These are phyloP conservation scores for Oreochromis spilurus DNA, from an alignment of 2,113 vertebrate genomes.

Conservation along the genomic window DNA sequence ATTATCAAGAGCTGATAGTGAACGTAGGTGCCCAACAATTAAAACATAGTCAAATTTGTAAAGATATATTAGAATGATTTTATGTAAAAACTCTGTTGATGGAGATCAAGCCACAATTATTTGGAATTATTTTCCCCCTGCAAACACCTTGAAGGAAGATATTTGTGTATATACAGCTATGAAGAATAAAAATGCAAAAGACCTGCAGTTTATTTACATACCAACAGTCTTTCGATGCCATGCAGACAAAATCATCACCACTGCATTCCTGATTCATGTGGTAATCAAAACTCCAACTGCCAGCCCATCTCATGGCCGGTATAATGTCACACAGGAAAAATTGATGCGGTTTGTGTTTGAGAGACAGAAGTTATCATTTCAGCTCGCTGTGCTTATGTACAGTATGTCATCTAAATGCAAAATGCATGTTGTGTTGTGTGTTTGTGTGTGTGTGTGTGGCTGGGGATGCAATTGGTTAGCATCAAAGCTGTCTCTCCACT, in stretches of 20 bases:
- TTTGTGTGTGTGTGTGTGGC: background rate
- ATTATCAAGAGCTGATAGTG: background rate
- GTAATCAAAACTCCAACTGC: constrained; percentile 39
- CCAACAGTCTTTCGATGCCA: background rate
- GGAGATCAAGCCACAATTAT: background rate
- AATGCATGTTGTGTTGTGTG: background rate
- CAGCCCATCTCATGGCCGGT: background rate
- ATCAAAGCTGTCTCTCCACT: constrained; percentile 15
- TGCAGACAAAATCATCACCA: background rate
- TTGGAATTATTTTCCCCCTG: too few relatives aligned
- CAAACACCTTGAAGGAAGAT: too few relatives aligned
- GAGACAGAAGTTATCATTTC: constrained; percentile 52
- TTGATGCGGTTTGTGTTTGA: constrained; percentile 23
- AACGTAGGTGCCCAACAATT: background rate
- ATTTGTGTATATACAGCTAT: too few relatives aligned
- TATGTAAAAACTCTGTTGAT: background rate
- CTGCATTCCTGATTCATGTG: constrained; percentile 46
- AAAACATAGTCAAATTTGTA: background rate
- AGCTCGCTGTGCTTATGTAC: background rate
- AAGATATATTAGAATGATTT: background rate
- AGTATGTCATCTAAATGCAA: constrained; percentile 21
- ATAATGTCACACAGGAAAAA: background rate
- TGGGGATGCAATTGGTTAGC: constrained; percentile 14
- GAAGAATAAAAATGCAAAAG: background rate
- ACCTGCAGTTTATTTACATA: background rate